phyloP scores from a whole-genome alignment of 2,888 invertebrate species.

The Drepanosiphum platanoidis region DNA sequence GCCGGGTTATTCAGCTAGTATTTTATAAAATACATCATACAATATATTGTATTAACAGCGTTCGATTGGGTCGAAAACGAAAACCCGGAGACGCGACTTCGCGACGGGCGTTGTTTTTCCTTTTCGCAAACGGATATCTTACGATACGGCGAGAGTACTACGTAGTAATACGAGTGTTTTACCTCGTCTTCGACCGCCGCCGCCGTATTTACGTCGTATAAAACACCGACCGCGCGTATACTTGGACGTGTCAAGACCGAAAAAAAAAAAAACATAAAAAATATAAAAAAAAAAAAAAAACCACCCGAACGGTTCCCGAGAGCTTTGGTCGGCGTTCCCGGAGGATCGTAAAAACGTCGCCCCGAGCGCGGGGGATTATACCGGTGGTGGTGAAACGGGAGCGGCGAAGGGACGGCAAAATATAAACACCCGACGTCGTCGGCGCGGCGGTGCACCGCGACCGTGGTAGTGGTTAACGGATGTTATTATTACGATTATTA shows the following conservation, averaged over 20 bases:
- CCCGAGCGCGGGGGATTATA: conserved; percentile 8
- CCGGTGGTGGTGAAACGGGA: not conserved
- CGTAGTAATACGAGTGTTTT: no score
- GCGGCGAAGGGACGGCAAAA: not conserved
- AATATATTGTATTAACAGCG: no score
- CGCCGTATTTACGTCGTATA: not conserved
- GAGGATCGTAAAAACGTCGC: conserved; percentile 38
- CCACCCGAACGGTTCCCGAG: conserved; percentile 11
- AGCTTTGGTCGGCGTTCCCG: conserved; percentile 13
- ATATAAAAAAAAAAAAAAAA: not conserved
- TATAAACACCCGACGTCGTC: not conserved
- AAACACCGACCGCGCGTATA: conserved; percentile 22
- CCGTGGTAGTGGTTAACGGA: conserved; percentile 8
- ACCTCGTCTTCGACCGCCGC: conserved; percentile 26
- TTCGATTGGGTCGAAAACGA: no score
- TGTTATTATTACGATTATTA: not conserved
- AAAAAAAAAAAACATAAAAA: conserved; percentile 16
- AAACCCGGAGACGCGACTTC: no score
- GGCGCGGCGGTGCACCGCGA: not conserved
- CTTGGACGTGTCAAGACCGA: conserved; percentile 33
- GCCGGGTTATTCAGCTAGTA: no score
- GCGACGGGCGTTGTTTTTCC: no score
- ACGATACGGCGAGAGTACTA: no score
- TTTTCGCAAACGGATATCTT: no score
- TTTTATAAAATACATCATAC: no score